Evolutionary conservation across 2,797 vertebrate genomes (phyloP).

Genomic region (Malurus leucopterus): DNA sequence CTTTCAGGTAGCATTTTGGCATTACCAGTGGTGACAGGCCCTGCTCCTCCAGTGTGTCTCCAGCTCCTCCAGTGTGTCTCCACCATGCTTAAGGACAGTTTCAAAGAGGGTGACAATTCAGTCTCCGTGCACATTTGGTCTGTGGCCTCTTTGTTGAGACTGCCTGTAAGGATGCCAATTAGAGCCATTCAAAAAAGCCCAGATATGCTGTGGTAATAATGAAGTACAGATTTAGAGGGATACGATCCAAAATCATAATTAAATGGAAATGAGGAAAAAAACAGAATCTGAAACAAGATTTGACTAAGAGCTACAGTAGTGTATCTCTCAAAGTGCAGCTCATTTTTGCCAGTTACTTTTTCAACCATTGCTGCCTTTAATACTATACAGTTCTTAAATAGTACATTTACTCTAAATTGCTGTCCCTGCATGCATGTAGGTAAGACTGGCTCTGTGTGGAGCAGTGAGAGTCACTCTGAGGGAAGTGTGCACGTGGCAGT

Average conservation of each 20-base stretch:
- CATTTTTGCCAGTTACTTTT: constrained; percentile 13
- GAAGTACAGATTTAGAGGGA: constrained; percentile 56
- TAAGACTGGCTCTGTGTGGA: background rate
- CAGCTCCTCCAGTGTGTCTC: background rate
- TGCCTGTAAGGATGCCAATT: constrained; percentile 55
- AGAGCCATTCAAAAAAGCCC: constrained; percentile 48
- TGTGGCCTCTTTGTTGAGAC: constrained; percentile 61
- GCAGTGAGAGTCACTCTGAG: background rate
- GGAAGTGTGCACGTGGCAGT: background rate
- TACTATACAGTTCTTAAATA: background rate
- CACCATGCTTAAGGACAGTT: background rate
- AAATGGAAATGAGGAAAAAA: constrained; percentile 61
- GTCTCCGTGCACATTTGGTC: background rate
- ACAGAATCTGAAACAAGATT: constrained; percentile 54
- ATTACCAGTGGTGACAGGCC: background rate
- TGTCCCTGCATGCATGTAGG: background rate
- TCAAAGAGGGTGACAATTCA: constrained; percentile 15
- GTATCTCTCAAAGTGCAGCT: background rate
- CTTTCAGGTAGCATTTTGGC: background rate
- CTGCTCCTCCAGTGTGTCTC: background rate
- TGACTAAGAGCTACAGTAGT: constrained; percentile 21
- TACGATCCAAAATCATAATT: constrained; percentile 66
- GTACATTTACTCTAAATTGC: background rate
- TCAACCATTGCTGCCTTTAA: background rate
- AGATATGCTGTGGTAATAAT: constrained; percentile 58